Percentiles rank a stretch among this genome's conserved stretches.
phyloP scores from a whole-genome alignment of 2,113 vertebrate species.

The Prolemur simus region DNA sequence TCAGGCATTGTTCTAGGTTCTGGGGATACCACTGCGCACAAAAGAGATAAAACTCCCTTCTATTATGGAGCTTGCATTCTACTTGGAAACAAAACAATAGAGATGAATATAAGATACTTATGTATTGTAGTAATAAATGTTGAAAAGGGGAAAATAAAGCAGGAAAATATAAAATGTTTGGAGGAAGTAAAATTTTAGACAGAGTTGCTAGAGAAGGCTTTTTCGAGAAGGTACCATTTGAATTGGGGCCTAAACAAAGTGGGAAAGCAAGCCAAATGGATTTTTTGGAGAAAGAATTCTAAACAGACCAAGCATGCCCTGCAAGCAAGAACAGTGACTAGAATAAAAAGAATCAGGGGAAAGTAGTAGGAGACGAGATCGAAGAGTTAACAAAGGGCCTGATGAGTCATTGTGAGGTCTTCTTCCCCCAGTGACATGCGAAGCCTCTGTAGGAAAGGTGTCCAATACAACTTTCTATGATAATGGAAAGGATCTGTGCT shows the following conservation, averaged over 20 bases:
- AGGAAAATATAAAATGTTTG: not conserved
- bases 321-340: not conserved
- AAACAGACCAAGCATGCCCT: not conserved
- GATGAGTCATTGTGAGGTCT: not conserved
- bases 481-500: not conserved
- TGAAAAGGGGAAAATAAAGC: not conserved
- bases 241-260: not conserved
- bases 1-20: not conserved
- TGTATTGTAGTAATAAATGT: not conserved
- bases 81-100: not conserved
- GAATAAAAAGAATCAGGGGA: not conserved
- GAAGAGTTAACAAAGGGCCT: not conserved
- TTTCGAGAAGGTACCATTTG: not conserved
- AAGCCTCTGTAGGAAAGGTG: not conserved
- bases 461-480: not conserved
- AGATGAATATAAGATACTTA: not conserved
- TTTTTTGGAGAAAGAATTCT: not conserved
- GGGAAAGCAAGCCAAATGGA: not conserved
- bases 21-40: not conserved
- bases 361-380: not conserved
- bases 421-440: not conserved
- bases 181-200: not conserved
- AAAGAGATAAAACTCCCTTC: not conserved
- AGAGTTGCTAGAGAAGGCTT: not conserved
- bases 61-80: not conserved